Conservation (phyloP, 2,888 invertebrate species). For the Lacanobia wlatinum region DNA sequence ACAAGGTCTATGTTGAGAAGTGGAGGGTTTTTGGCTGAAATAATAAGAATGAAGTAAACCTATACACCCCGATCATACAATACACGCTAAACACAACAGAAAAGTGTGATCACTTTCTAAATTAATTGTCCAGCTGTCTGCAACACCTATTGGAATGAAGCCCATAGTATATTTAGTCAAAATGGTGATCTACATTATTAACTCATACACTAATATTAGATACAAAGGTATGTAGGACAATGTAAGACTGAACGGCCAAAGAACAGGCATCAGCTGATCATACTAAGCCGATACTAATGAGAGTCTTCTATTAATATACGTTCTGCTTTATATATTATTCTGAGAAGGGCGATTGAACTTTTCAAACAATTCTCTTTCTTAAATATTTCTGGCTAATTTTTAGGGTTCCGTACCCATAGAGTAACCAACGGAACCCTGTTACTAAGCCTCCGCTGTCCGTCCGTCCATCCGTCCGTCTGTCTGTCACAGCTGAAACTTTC, state of each 20-base stretch:
- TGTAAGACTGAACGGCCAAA: slow-evolving; percentile 35
- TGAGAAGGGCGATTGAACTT: background rate
- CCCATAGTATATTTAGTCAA: slow-evolving; percentile 12
- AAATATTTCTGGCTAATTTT: too few species aligned
- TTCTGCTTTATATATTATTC: slow-evolving; percentile 3
- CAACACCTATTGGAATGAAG: slow-evolving; percentile 17
- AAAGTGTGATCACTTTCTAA: background rate
- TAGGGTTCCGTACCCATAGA: too few species aligned
- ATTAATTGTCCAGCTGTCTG: background rate
- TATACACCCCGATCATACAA: too few species aligned
- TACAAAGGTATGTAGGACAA: slow-evolving; percentile 34
- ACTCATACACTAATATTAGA: slow-evolving; percentile 39
- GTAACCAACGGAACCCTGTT: too few species aligned
- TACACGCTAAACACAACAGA: too few species aligned
- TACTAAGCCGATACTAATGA: slow-evolving; percentile 18
- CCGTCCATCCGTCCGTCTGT: too few species aligned
- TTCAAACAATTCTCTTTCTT: background rate
- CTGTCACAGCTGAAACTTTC: too few species aligned
- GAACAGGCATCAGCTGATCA: slow-evolving; percentile 31
- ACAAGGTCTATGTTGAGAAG: too few species aligned
- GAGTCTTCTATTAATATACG: slow-evolving; percentile 29
- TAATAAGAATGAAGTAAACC: too few species aligned
- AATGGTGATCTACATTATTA: slow-evolving; percentile 32
- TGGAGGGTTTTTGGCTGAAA: too few species aligned
- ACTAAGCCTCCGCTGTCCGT: too few species aligned